Conservation (phyloP, 2,888 invertebrate species). For the Clunio marinus region DNA sequence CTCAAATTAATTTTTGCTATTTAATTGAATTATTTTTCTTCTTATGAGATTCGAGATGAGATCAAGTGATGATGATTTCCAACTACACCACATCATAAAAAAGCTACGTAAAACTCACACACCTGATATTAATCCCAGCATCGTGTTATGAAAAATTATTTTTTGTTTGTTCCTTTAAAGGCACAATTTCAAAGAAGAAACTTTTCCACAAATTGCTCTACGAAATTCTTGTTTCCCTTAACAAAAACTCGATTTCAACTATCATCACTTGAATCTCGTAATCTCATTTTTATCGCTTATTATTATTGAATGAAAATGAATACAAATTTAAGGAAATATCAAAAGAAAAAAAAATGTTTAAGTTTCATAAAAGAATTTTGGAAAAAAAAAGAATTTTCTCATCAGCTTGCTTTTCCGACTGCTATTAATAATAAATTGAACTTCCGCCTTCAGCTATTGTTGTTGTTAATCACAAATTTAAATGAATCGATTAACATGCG, state of each 20-base stretch:
- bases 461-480: not conserved
- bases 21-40: not conserved
- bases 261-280: not conserved
- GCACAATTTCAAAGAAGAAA: conserved; percentile 1
- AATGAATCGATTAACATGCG: conserved; percentile 54
- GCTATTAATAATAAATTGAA: not conserved
- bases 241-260: not conserved
- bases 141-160: not conserved
- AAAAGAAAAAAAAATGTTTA: not conserved
- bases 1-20: too few species aligned
- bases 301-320: too few species aligned
- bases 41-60: not conserved
- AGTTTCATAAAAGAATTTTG: not conserved
- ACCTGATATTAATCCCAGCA: too few species aligned
- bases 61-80: not conserved
- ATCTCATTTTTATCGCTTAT: too few species aligned
- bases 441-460: not conserved
- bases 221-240: not conserved
- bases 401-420: not conserved
- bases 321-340: too few species aligned
- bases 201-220: conserved; percentile 27
- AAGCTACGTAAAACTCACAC: too few species aligned
- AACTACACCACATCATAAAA: not conserved
- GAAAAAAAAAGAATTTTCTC: not conserved
- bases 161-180: not conserved